A percentile compares a stretch with the other conserved stretches of the same genome.
phyloP scores from a whole-genome alignment of 2,797 vertebrate species.

The Oreortyx pictus region DNA sequence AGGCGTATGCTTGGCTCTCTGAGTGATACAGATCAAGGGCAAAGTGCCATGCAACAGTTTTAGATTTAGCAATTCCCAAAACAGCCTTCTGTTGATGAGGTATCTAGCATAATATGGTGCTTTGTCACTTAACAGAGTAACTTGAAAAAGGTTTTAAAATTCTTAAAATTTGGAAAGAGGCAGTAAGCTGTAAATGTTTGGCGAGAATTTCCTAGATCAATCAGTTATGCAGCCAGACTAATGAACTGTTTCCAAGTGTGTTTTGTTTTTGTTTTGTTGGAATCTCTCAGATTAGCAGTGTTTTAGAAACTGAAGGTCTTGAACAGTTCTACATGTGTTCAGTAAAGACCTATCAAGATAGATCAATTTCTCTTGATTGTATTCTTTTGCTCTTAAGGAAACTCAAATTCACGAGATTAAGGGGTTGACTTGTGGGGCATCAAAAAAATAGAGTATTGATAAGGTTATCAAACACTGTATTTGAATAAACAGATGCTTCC shows the following conservation, averaged over 20 bases:
- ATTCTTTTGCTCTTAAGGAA: neutral
- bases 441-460: constrained; percentile 60
- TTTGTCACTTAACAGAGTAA: constrained; percentile 33
- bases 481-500: constrained; percentile 55
- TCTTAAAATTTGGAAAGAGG: constrained; percentile 39
- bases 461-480: constrained; percentile 63
- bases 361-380: neutral
- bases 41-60: constrained; percentile 33
- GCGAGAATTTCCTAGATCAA: constrained; percentile 24
- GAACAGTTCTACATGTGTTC: too few relatives aligned
- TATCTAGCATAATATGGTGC: constrained; percentile 16
- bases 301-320: neutral
- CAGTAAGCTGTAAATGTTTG: constrained; percentile 20
- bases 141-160: constrained; percentile 22
- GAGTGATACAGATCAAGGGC: constrained; percentile 36
- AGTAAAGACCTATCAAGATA: neutral
- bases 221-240: constrained; percentile 15
- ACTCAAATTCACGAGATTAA: neutral
- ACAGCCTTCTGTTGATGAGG: constrained; percentile 41
- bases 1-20: neutral
- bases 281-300: neutral
- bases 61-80: constrained; percentile 38
- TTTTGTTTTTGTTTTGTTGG: constrained; percentile 30
- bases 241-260: constrained; percentile 53
- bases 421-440: neutral